These are phyloP conservation scores for Coreoperca whiteheadi DNA, from an alignment of 2,113 vertebrate genomes.

Conservation along the genomic window DNA sequence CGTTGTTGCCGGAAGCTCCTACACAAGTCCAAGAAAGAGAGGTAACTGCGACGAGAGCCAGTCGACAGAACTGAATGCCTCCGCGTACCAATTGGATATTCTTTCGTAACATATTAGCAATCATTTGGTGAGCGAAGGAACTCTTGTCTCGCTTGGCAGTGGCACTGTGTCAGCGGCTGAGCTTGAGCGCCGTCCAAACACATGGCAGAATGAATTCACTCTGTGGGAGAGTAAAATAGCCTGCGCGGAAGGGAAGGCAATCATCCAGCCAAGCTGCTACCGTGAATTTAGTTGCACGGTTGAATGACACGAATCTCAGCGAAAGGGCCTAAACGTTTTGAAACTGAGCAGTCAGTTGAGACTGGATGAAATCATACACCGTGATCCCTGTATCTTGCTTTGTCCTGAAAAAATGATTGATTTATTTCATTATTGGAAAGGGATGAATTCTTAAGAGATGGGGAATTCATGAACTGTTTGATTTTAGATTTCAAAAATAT, in stretches of 20 bases:
- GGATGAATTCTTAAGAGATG: background rate
- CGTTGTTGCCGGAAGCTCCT: background rate
- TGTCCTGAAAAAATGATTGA: background rate
- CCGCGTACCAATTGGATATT: conserved; percentile 46
- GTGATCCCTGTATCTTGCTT: background rate
- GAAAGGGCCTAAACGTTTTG: conserved; percentile 24
- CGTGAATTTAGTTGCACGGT: conserved; percentile 49
- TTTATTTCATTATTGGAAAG: background rate
- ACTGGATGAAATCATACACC: background rate
- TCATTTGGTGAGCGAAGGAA: conserved; percentile 39
- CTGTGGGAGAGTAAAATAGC: conserved; percentile 73
- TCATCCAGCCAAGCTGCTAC: conserved; percentile 77
- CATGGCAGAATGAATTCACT: conserved; percentile 71
- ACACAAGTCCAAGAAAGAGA: background rate
- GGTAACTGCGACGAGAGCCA: background rate
- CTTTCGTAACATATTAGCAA: conserved; percentile 50
- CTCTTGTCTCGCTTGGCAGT: conserved; percentile 49
- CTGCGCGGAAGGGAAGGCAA: conserved; percentile 63
- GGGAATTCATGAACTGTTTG: background rate
- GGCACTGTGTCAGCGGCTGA: conserved; percentile 38
- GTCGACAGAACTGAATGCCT: conserved; percentile 19
- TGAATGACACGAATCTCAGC: conserved; percentile 48
- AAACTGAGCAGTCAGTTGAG: conserved; percentile 8
- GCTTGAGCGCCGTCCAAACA: conserved; percentile 69
- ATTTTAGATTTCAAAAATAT: background rate